phyloP scores from a whole-genome alignment of 2,888 invertebrate genomes.

The Sinodicranocentrus sp. region DNA sequence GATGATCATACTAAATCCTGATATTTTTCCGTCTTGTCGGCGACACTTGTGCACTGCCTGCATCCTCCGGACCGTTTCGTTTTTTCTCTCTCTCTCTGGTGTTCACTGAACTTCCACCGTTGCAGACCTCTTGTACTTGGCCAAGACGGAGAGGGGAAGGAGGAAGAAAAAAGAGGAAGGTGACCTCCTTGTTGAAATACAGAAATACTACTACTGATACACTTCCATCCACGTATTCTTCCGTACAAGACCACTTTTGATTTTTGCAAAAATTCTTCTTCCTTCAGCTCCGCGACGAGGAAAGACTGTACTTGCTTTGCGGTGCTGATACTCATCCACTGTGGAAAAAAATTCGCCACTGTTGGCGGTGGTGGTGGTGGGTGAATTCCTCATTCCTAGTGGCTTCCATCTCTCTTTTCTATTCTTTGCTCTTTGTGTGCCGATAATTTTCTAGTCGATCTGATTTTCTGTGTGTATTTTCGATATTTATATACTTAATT shows the following conservation, averaged over 20 bases:
- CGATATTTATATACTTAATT: no score
- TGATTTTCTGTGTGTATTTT: no score
- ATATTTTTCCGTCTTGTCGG: not conserved
- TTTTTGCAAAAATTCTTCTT: constrained; percentile 6
- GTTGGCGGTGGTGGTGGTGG: constrained; percentile 52
- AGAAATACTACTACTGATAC: constrained; percentile 14
- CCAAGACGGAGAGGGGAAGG: constrained; percentile 30
- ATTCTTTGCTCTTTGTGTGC: no score
- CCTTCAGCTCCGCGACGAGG: not conserved
- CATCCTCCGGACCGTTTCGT: not conserved
- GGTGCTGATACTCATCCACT: not conserved
- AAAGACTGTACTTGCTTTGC: not conserved
- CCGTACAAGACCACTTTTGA: constrained; percentile 21
- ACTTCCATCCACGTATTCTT: not conserved
- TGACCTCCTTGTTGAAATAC: constrained; percentile 50
- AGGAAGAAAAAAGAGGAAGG: constrained; percentile 55
- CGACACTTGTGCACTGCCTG: constrained; percentile 10
- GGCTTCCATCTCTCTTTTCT: no score
- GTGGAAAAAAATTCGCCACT: constrained; percentile 53
- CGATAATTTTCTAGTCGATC: no score
- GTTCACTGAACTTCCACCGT: constrained; percentile 52
- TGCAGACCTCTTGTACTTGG: constrained; percentile 19
- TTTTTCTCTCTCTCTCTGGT: no score
- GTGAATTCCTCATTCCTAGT: constrained; percentile 35
- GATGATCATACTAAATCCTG: no score